A percentile compares a stretch with the other conserved stretches of the same genome.
phyloP scores from a whole-genome alignment of 2,888 invertebrate species.

The Cepaea hortensis region DNA sequence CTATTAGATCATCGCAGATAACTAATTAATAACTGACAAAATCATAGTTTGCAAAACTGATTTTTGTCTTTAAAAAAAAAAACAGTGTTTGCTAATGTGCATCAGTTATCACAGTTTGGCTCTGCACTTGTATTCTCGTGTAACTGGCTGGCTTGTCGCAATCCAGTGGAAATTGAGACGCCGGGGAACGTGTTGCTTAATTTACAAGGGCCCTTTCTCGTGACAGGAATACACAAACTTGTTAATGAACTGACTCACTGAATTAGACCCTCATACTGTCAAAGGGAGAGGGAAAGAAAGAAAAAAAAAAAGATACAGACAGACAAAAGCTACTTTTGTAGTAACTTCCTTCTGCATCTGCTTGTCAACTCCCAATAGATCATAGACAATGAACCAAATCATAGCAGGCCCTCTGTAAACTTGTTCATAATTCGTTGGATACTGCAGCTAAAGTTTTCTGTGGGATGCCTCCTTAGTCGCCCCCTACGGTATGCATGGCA shows the following conservation, averaged over 20 bases:
- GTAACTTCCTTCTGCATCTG: too few relatives aligned
- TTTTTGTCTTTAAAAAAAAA: neutral
- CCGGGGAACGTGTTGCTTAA: constrained; percentile 10
- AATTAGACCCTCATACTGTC: neutral
- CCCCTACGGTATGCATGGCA: too few relatives aligned
- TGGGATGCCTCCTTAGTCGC: too few relatives aligned
- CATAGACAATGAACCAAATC: too few relatives aligned
- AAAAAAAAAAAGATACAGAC: too few relatives aligned
- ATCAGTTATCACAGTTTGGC: constrained; percentile 2
- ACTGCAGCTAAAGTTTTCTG: too few relatives aligned
- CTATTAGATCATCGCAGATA: neutral
- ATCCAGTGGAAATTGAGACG: constrained; percentile 4
- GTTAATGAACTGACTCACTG: constrained; percentile 24
- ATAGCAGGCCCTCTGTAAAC: too few relatives aligned
- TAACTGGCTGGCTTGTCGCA: neutral
- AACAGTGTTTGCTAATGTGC: neutral
- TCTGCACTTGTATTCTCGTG: too few relatives aligned
- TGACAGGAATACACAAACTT: constrained; percentile 24
- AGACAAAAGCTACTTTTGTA: too few relatives aligned
- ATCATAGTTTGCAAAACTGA: neutral
- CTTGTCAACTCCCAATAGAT: too few relatives aligned
- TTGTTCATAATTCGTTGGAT: too few relatives aligned
- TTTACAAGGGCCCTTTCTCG: neutral
- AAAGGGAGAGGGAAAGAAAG: too few relatives aligned
- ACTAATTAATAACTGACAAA: neutral